Conservation (phyloP, 1,140 invertebrate species). For the Apis mellifera region DNA sequence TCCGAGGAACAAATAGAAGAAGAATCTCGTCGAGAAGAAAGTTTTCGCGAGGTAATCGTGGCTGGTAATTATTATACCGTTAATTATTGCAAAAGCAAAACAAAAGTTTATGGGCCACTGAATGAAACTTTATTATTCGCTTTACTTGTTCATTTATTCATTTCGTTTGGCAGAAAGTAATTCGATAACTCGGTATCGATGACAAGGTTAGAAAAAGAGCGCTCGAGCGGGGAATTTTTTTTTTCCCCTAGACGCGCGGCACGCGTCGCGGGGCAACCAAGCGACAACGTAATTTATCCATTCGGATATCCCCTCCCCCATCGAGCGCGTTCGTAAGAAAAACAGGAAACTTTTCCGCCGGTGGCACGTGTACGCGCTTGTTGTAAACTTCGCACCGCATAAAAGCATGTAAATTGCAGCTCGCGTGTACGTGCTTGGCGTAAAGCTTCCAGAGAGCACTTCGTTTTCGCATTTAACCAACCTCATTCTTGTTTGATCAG, state of each 20-base stretch:
- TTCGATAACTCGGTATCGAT: neutral
- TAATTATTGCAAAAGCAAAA: neutral
- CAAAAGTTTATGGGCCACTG: neutral
- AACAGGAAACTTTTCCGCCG: slow-evolving; percentile 36
- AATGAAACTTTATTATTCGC: too few relatives aligned
- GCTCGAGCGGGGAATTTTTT: neutral
- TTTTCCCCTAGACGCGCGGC: neutral
- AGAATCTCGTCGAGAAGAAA: neutral
- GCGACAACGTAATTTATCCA: slow-evolving; percentile 31
- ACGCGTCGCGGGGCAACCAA: neutral
- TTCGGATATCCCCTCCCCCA: neutral
- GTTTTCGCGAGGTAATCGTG: neutral
- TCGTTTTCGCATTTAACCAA: slow-evolving; percentile 48
- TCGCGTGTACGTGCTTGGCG: slow-evolving; percentile 46
- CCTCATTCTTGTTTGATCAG: slow-evolving; percentile 41
- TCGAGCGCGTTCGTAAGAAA: slow-evolving; percentile 31
- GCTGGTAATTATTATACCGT: neutral
- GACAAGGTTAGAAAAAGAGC: neutral
- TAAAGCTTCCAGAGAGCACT: slow-evolving; percentile 28
- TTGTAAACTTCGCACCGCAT: slow-evolving; percentile 55
- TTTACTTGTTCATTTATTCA: neutral
- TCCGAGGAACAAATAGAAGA: slow-evolving; percentile 15
- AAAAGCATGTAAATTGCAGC: slow-evolving; percentile 60
- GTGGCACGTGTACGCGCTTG: slow-evolving; percentile 53
- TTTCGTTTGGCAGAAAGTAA: neutral